A percentile compares a stretch with the other conserved stretches of the same genome.
phyloP scores from a whole-genome alignment of 2,888 invertebrate species.

The Parapristionchus giblindavisi region DNA sequence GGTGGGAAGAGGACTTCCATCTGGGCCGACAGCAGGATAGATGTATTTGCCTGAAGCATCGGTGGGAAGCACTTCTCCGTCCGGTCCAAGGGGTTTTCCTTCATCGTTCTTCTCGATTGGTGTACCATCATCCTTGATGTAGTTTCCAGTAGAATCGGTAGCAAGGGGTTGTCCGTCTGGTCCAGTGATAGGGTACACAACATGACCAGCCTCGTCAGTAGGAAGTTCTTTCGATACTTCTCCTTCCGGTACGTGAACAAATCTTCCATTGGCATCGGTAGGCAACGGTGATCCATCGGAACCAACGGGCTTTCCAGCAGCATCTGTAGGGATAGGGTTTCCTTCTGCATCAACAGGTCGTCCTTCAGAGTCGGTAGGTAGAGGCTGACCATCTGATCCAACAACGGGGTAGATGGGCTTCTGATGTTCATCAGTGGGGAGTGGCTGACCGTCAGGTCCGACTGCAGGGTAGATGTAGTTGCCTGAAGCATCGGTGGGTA shows the following conservation, averaged over 20 bases:
- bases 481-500: slow-evolving; percentile 44
- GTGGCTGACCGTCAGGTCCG: slow-evolving; percentile 37
- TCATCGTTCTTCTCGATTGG: slow-evolving; percentile 46
- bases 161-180: slow-evolving; percentile 45
- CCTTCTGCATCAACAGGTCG: slow-evolving; percentile 39
- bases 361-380: slow-evolving; percentile 44
- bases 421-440: slow-evolving; percentile 38
- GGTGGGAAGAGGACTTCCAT: slow-evolving; percentile 43
- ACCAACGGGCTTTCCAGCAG: slow-evolving; percentile 41
- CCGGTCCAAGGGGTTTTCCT: slow-evolving; percentile 49
- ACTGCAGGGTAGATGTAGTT: too few species aligned
- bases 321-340: slow-evolving; percentile 44
- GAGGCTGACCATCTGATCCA: slow-evolving; percentile 47
- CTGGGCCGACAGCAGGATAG: slow-evolving; percentile 44
- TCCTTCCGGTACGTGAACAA: slow-evolving; percentile 40
- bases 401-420: slow-evolving; percentile 44
- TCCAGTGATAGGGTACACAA: slow-evolving; percentile 41
- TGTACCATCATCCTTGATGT: slow-evolving; percentile 42
- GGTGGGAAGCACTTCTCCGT: slow-evolving; percentile 47
- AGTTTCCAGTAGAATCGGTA: slow-evolving; percentile 43
- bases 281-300: slow-evolving; percentile 45
- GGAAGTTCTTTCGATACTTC: slow-evolving; percentile 40
- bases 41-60: slow-evolving; percentile 51
- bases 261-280: slow-evolving; percentile 43
- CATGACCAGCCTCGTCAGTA: slow-evolving; percentile 42